Base-by-base conservation (phyloP, 2,888 invertebrate genomes). In the Griposia aprilina region DNA sequence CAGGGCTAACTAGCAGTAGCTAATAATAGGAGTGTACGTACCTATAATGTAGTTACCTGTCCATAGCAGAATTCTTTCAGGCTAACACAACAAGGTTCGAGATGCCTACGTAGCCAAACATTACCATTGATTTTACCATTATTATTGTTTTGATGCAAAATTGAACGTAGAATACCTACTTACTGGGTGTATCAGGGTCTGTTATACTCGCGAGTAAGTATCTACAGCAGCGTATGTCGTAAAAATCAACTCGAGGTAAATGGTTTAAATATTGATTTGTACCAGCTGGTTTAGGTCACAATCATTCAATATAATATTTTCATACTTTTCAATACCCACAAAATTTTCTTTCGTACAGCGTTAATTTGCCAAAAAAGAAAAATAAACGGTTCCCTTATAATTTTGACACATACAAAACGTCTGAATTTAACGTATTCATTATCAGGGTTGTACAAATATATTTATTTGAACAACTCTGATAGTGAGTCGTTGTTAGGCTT, bases 201-300 rank as follows among this genome's bases (percentile, higher is more conserved):
- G 41, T 65, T 59, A 36, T 59, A 26, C 41, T 52, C 48, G 59
- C 52, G 63, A 62, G 52, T 82, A 41, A 41, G 41, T 41, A 41
- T 5, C 41, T 41, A 69, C 36, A 59, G 2, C 67, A 59, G 17
- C 65, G 59, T 50, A 62, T 62, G 67, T 84, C 81, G 84, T 83
- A 80, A 83, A 82, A 83, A 65, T 75, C 41, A 82, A 75, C 30
- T 62, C 57, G 60, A 76, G 20, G 81, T 80, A 72, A 83, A 80
- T 69, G 57, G 81, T 76, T 81, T 48, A 48, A 72, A 72, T 84
- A 84, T 83, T 84, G 83, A 81, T 83, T 84, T 75, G 52, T 82
- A 36, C 41, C 78, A 72, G 83, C 50, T 57, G 3, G 8, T 65
- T 45, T 36, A 26, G 60, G 36, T 52, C 50, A 69, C 52, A 77